Conservation (phyloP, 2,113 vertebrate species). For the Machaerirhynchus nigripectus region DNA sequence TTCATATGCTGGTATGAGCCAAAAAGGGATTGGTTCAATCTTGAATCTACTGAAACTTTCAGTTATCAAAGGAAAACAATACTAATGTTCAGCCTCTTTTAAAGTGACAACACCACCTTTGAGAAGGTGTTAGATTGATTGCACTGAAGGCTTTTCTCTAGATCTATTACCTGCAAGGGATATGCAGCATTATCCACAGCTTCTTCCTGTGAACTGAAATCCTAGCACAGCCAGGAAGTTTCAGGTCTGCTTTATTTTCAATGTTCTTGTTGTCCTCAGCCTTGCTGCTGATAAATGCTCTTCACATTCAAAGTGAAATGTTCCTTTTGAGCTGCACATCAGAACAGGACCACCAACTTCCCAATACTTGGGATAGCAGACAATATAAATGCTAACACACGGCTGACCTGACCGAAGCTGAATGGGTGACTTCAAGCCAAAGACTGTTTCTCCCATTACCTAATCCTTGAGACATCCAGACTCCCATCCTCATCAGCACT, state of each 20-base stretch:
- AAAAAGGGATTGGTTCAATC: background rate
- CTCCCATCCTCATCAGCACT: background rate
- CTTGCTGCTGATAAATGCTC: background rate
- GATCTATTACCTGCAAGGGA: background rate
- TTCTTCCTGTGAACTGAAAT: background rate
- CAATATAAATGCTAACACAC: background rate
- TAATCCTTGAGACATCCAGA: slow-evolving; percentile 48
- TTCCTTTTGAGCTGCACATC: background rate
- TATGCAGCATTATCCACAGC: background rate
- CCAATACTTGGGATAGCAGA: background rate
- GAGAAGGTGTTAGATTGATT: background rate
- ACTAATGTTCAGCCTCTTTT: background rate
- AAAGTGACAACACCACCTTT: background rate
- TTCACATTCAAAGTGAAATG: background rate
- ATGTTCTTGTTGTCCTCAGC: background rate
- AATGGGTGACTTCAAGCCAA: slow-evolving; percentile 36
- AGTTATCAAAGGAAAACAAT: background rate
- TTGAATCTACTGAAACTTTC: background rate
- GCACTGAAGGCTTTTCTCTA: background rate
- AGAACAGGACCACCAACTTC: slow-evolving; percentile 1
- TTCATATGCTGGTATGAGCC: background rate
- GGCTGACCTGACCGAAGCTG: background rate
- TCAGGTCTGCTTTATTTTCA: background rate
- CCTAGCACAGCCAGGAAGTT: background rate
- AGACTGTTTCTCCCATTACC: slow-evolving; percentile 36